Evolutionary conservation across 2,888 invertebrate genomes (phyloP).

Genomic region (Anodontia alba): DNA sequence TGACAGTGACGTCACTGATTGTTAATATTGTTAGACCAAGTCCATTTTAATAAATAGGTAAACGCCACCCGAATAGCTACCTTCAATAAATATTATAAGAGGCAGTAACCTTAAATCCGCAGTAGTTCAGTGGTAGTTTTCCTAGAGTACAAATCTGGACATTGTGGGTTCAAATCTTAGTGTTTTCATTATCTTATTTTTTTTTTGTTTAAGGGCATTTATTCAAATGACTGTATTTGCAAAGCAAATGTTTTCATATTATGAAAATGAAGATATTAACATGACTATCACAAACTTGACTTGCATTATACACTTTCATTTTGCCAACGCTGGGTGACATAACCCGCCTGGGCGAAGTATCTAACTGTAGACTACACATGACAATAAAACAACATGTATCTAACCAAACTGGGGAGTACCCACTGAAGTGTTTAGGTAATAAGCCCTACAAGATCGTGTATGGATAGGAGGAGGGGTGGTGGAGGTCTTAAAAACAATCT

Average conservation of each 20-base stretch:
- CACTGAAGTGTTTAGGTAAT: background rate
- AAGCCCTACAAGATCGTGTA: background rate
- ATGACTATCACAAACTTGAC: background rate
- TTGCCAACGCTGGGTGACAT: constrained; percentile 6
- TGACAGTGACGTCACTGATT: too few species aligned
- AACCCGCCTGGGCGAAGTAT: background rate
- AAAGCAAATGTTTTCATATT: background rate
- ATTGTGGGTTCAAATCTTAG: too few species aligned
- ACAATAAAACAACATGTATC: background rate
- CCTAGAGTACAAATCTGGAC: too few species aligned
- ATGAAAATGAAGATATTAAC: background rate
- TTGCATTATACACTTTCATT: background rate
- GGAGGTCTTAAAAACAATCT: background rate
- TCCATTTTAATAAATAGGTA: too few species aligned
- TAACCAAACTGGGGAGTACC: background rate
- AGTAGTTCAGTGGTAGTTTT: too few species aligned
- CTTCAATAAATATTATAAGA: too few species aligned
- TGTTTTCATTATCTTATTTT: too few species aligned
- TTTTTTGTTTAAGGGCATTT: background rate
- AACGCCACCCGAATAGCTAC: too few species aligned
- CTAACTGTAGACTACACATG: background rate
- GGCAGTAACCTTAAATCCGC: too few species aligned
- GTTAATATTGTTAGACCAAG: too few species aligned
- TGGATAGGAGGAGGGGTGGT: background rate
- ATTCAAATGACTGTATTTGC: background rate